phyloP scores from a whole-genome alignment of 1,140 invertebrate species.

The Paracyclopina nana region DNA sequence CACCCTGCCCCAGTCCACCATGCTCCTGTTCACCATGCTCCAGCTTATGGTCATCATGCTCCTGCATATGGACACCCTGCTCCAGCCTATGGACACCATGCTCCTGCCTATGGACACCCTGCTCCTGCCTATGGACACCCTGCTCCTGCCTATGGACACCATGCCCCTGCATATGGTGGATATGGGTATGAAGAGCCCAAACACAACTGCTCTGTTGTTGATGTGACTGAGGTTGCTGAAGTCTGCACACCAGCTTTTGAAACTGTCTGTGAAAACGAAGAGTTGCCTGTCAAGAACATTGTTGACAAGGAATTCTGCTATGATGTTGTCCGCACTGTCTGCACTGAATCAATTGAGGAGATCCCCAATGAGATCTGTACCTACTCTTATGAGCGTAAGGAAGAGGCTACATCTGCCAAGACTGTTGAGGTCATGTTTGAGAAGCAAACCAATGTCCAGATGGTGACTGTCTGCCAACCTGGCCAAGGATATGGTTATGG shows the following conservation, averaged over 20 bases:
- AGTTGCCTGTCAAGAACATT: slow-evolving; percentile 5
- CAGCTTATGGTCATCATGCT: too few relatives aligned
- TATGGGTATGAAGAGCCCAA: slow-evolving; percentile 14
- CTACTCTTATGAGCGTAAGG: slow-evolving; percentile 8
- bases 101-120: slow-evolving; percentile 1
- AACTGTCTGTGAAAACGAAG: slow-evolving; percentile 4
- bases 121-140: slow-evolving; percentile 5
- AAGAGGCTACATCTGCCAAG: slow-evolving; percentile 7
- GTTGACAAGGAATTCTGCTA: slow-evolving; percentile 8
- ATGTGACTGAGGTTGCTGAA: slow-evolving; percentile 4
- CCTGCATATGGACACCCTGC: background rate
- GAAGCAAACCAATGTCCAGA: slow-evolving; percentile 7
- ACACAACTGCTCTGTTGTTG: slow-evolving; percentile 11
- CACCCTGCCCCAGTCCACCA: background rate
- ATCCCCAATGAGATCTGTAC: slow-evolving; percentile 12
- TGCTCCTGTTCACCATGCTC: too few relatives aligned
- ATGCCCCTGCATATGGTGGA: background rate
- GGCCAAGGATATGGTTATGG: slow-evolving; percentile 14
- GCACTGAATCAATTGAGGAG: slow-evolving; percentile 12
- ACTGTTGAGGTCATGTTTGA: slow-evolving; percentile 6
- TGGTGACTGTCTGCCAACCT: slow-evolving; percentile 15
- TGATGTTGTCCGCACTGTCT: background rate
- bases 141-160: slow-evolving; percentile 6
- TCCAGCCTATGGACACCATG: too few relatives aligned
- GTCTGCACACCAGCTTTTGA: slow-evolving; percentile 13